Percentiles rank a stretch among this genome's conserved stretches.
phyloP scores from a whole-genome alignment of 2,797 vertebrate species.

The Peromyscus aztecus region DNA sequence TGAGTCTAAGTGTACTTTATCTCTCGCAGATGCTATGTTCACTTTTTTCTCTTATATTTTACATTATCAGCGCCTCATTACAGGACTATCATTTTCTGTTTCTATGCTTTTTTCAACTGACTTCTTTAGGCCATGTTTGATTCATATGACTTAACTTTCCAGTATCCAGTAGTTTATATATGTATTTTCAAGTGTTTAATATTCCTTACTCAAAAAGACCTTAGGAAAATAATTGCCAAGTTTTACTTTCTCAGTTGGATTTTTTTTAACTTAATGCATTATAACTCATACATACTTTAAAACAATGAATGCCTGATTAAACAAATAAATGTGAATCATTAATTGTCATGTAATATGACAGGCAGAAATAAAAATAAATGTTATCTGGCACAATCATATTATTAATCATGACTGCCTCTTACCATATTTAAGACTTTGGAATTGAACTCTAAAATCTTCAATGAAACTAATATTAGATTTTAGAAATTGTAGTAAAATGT shows the following conservation, averaged over 20 bases:
- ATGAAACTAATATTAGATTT: neutral
- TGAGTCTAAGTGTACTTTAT: neutral
- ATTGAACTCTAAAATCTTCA: neutral
- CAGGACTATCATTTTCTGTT: neutral
- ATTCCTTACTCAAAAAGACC: constrained; percentile 59
- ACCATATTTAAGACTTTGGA: constrained; percentile 8
- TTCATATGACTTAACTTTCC: constrained; percentile 13
- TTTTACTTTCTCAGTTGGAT: constrained; percentile 36
- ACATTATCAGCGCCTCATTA: neutral
- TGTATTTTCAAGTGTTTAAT: constrained; percentile 68
- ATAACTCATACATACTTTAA: constrained; percentile 60
- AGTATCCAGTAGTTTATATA: constrained; percentile 39
- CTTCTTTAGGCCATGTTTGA: neutral
- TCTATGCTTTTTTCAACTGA: neutral
- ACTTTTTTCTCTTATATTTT: neutral
- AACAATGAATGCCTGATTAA: constrained; percentile 59
- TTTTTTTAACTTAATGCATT: constrained; percentile 63
- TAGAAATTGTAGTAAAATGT: neutral
- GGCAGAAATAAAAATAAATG: constrained; percentile 6
- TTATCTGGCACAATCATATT: neutral
- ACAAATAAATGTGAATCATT: neutral
- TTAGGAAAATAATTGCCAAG: constrained; percentile 60
- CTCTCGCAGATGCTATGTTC: neutral
- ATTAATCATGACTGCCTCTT: neutral
- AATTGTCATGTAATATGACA: constrained; percentile 15